phyloP scores from a whole-genome alignment of 2,888 invertebrate species.

The Drosophila meridiana region DNA sequence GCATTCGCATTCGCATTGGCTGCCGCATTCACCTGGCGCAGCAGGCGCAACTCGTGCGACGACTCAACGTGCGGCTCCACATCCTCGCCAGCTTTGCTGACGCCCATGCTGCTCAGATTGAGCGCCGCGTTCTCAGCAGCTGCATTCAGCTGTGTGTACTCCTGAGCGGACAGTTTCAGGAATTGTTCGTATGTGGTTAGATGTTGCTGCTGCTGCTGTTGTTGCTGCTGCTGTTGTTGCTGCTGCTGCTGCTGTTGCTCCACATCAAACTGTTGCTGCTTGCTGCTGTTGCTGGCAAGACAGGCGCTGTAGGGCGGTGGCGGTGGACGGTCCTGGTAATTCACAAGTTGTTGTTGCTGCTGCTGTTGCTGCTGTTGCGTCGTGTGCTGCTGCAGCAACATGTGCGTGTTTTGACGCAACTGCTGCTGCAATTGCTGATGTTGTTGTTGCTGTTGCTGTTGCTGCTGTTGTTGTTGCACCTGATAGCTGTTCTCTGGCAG shows the following conservation, averaged over 20 bases:
- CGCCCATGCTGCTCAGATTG: constrained; percentile 66
- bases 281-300: constrained; percentile 35
- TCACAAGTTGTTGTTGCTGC: constrained; percentile 34
- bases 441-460: constrained; percentile 28
- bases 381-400: constrained; percentile 39
- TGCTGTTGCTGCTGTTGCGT: constrained; percentile 30
- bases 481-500: constrained; percentile 47
- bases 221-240: constrained; percentile 22
- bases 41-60: constrained; percentile 51
- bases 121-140: constrained; percentile 67
- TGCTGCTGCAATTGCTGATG: constrained; percentile 30
- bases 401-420: constrained; percentile 36
- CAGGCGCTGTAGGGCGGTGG: constrained; percentile 71
- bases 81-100: constrained; percentile 34
- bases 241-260: constrained; percentile 28
- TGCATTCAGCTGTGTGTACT: constrained; percentile 58
- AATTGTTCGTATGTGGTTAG: constrained; percentile 79
- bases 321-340: constrained; percentile 63
- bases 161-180: constrained; percentile 76
- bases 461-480: constrained; percentile 40
- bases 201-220: constrained; percentile 46
- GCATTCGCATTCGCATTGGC: constrained; percentile 18
- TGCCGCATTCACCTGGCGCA: constrained; percentile 53
- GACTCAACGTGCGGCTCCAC: constrained; percentile 30
- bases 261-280: constrained; percentile 26